Percentiles rank a stretch among this genome's conserved stretches.
phyloP scores from a whole-genome alignment of 1,140 invertebrate species.

The Zaprionus camerounensis region DNA sequence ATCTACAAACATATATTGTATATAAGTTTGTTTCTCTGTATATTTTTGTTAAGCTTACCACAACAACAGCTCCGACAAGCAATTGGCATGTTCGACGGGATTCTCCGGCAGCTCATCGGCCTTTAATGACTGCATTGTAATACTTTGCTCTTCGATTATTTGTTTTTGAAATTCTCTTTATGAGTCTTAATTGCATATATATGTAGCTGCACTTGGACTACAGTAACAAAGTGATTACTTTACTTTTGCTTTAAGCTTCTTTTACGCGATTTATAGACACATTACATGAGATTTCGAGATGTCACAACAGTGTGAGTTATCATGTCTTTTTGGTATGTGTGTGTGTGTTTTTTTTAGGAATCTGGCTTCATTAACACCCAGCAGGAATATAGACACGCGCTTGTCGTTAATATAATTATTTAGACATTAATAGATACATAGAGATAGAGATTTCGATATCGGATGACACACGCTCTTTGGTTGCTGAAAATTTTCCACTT shows the following conservation, averaged over 20 bases:
- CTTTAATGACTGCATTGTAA: constrained; percentile 71
- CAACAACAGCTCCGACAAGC: constrained; percentile 64
- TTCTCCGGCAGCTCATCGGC: constrained; percentile 70
- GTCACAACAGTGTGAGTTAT: constrained; percentile 18
- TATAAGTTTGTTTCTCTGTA: background rate
- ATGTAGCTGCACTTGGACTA: background rate
- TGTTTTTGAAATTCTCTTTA: background rate
- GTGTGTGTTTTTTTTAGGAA: constrained; percentile 26
- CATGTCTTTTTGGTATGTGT: constrained; percentile 13
- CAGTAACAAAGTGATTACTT: constrained; percentile 5
- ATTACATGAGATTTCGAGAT: constrained; percentile 21
- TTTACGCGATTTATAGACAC: background rate
- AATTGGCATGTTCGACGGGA: constrained; percentile 67
- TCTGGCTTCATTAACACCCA: constrained; percentile 61
- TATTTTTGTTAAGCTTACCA: constrained; percentile 52
- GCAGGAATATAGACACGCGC: constrained; percentile 60
- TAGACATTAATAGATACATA: constrained; percentile 51
- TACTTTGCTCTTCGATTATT: constrained; percentile 23
- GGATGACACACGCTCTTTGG: constrained; percentile 19
- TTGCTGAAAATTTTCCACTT: constrained; percentile 40
- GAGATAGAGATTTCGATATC: constrained; percentile 6
- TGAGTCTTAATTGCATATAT: background rate
- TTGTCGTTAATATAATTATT: constrained; percentile 73
- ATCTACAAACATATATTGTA: background rate
- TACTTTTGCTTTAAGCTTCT: background rate